Evolutionary conservation across 2,113 vertebrate genomes (phyloP), one percentile per base, ranked within the genome.

Genomic region (Ammospiza caudacuta): DNA sequence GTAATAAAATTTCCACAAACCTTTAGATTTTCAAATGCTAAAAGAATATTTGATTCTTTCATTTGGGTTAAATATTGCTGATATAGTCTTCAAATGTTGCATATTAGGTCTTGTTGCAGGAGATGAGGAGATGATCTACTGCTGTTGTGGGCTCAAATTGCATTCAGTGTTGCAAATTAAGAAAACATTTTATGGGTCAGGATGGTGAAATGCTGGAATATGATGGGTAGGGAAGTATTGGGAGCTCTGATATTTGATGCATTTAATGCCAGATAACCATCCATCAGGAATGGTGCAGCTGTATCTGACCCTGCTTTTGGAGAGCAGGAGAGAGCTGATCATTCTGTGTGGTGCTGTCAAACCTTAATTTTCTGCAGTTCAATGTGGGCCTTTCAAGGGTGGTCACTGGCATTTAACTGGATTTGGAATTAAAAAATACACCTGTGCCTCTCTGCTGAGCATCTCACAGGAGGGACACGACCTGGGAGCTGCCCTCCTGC

Each of bases 241-340:
- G 11, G 8, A 12, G 51, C 33, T 80, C 39, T 59, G 20, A 15
- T 37, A 2, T 51, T 67, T 59, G 39, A 55, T 21, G 18, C 37
- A 13, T 49, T 66, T 13, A 81, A 19, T 33, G 33, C 21, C 57
- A 41, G 84, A 25, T 19, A 84, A 39, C 21, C 12, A 12, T 35
- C 19, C 0, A 0, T n/a, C 18, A 51, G 28, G 11, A 74, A 13
- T 28, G 15, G 16, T 2, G 5, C 37, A 69, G 19, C 31, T 74
- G 51, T 66, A 69, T 33, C 74, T 87, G 77, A 58, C 12, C 31
- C 44, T 87, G n/a, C 4, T 59, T 93, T 84, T 66, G 43, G 74
- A 70, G 17, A 63, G 43, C 43, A 62, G 46, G 31, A 17, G 19
- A 27, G 21, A 21, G 66, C 5, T 83, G 55, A 20, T n/a, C 51